These are phyloP conservation scores for Desmodus rotundus DNA, from an alignment of 2,113 vertebrate species.

Conservation along the genomic window DNA sequence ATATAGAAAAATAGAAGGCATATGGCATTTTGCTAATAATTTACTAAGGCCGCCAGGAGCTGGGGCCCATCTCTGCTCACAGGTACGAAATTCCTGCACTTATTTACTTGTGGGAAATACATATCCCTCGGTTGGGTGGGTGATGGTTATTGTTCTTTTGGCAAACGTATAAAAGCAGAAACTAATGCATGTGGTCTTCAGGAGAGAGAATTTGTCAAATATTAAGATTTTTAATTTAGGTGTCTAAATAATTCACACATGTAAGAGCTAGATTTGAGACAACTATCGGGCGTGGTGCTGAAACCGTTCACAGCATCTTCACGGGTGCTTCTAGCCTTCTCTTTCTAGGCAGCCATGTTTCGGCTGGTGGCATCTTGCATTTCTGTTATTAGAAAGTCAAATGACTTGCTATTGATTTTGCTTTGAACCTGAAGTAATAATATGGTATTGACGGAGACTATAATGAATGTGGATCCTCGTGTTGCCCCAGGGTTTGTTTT, in stretches of 20 bases:
- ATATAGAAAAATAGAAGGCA: not conserved
- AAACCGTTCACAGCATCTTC: constrained; percentile 31
- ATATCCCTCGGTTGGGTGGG: not conserved
- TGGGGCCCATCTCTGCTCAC: not conserved
- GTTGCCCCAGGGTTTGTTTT: constrained; percentile 75
- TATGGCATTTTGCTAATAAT: not conserved
- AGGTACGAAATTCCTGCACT: not conserved
- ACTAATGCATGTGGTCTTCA: not conserved
- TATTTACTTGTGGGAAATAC: not conserved
- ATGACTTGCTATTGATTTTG: constrained; percentile 76
- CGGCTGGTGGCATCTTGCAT: constrained; percentile 55
- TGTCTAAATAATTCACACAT: not conserved
- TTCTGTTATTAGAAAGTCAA: constrained; percentile 75
- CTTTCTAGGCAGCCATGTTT: constrained; percentile 53
- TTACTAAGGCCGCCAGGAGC: not conserved
- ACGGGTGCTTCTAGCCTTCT: not conserved
- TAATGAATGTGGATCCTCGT: constrained; percentile 74
- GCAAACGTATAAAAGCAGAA: not conserved
- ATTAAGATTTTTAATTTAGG: not conserved
- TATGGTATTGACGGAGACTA: constrained; percentile 56
- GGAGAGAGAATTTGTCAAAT: not conserved
- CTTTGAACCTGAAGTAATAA: constrained; percentile 70
- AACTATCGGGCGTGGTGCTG: not conserved
- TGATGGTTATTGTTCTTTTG: not conserved
- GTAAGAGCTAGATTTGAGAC: not conserved